Base-by-base conservation (phyloP, 2,113 vertebrate species). In the Poicephalus meyeri region DNA sequence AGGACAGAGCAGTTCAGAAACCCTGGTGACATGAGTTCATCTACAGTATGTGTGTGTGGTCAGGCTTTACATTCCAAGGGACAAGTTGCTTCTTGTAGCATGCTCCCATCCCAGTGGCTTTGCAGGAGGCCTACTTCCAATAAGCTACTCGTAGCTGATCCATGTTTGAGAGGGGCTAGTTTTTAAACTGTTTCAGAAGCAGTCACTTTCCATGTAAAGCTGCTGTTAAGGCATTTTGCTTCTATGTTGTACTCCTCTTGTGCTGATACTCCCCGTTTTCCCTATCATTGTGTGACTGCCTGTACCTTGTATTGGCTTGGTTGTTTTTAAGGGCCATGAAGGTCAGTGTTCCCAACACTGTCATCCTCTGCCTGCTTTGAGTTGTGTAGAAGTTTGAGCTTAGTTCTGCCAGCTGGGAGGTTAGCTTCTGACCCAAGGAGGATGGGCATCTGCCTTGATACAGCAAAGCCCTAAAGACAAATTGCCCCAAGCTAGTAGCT, bases 11-110 rank as follows among this genome's bases (percentile, higher is more conserved):
- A 1, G 46, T 60, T 85, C 65, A 11, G 9, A 53, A n/a, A 29
- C 35, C 2, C 2, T 63, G 49, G 24, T 70, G 53, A 73, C 41
- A 8, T 26, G 6, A 12, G 11, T 64, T 91, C 31, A 8, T 49
- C 12, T 25, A 4, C 0, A 0, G 20, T 37, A 9, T 5, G 41
- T 9, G 16, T n/a, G 46, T 26, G 37, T 44, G 8, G 24, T 44
- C 53, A 77, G 63, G 26, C 53, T 91, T 74, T 42, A 10, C 26
- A 60, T 74, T 61, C 84, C 60, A 52, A 50, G 58, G 49, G 17
- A 72, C 23, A 2, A 3, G 33, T 73, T 56, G 44, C 56, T 88
- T 7, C 55, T 44, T 10, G 7, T 47, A 78, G 64, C 8, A 0
- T 42, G 73, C 72, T 80, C 88, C 58, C 69, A 56, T 68, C 64